These are phyloP conservation scores for Dilophus febrilis DNA, from an alignment of 2,888 invertebrate genomes.

Conservation along the genomic window DNA sequence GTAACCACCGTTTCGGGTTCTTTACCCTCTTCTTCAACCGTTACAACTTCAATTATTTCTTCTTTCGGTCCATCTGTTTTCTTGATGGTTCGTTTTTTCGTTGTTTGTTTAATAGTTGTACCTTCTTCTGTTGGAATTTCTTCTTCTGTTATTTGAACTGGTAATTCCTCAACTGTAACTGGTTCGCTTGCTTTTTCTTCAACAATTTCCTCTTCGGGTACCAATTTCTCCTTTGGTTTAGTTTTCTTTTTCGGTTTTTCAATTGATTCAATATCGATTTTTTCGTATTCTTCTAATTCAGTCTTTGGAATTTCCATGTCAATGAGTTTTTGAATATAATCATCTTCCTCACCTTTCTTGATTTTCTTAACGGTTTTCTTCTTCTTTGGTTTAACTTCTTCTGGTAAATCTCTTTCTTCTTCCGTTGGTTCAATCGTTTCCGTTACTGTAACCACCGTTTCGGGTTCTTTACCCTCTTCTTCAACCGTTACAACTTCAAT, in stretches of 20 bases:
- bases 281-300: conserved; percentile 12
- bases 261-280: conserved; percentile 8
- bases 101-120: too few relatives aligned
- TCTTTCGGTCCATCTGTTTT: too few relatives aligned
- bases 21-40: conserved; percentile 14
- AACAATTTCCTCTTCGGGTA: not conserved
- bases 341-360: conserved; percentile 21
- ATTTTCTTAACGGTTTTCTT: conserved; percentile 16
- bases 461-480: conserved; percentile 24
- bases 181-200: not conserved
- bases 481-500: conserved; percentile 25
- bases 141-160: too few relatives aligned
- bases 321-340: conserved; percentile 18
- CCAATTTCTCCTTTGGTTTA: conserved; percentile 1
- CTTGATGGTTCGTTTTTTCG: too few relatives aligned
- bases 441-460: conserved; percentile 7
- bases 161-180: too few relatives aligned
- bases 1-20: conserved; percentile 19
- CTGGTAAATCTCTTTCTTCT: not conserved
- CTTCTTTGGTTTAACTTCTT: not conserved
- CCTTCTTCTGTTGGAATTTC: too few relatives aligned
- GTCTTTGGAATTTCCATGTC: conserved; percentile 17
- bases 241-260: not conserved
- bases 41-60: too few relatives aligned
- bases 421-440: not conserved